These are phyloP conservation scores for Stramonita haemastoma DNA, from an alignment of 2,888 invertebrate species.

Conservation along the genomic window DNA sequence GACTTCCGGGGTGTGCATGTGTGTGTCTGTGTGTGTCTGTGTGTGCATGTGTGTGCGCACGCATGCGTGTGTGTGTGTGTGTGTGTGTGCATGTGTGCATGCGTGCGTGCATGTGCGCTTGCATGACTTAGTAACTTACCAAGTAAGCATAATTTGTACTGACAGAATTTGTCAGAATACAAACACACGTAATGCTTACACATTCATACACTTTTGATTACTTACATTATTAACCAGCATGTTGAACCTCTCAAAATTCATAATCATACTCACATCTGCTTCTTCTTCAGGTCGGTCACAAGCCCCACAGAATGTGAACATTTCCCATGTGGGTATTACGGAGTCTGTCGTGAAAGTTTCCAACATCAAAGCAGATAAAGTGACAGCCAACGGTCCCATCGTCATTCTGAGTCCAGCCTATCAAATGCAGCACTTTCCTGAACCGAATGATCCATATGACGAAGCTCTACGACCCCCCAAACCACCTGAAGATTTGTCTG, in stretches of 20 bases:
- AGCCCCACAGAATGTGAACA: not conserved
- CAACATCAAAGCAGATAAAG: not conserved
- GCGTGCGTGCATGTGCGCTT: not conserved
- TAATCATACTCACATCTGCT: not conserved
- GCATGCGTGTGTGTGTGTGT: not conserved
- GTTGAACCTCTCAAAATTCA: not conserved
- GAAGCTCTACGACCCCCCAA: not conserved
- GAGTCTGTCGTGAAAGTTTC: too few relatives aligned
- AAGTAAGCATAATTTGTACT: not conserved
- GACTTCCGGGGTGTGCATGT: not conserved
- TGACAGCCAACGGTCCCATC: not conserved
- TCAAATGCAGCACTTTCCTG: not conserved
- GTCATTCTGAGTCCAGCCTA: not conserved
- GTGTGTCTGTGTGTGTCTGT: conserved; percentile 1
- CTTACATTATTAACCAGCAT: not conserved
- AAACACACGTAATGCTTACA: not conserved
- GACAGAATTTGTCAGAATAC: too few relatives aligned
- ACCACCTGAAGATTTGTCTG: conserved; percentile 3
- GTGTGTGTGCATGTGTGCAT: not conserved
- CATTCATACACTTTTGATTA: too few relatives aligned
- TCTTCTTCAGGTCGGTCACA: not conserved
- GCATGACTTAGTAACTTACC: not conserved
- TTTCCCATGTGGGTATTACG: too few relatives aligned
- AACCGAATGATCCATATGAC: not conserved
- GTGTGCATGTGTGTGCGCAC: not conserved